These are phyloP conservation scores for Zingel zingel DNA, from an alignment of 2,113 vertebrate genomes.

Conservation along the genomic window DNA sequence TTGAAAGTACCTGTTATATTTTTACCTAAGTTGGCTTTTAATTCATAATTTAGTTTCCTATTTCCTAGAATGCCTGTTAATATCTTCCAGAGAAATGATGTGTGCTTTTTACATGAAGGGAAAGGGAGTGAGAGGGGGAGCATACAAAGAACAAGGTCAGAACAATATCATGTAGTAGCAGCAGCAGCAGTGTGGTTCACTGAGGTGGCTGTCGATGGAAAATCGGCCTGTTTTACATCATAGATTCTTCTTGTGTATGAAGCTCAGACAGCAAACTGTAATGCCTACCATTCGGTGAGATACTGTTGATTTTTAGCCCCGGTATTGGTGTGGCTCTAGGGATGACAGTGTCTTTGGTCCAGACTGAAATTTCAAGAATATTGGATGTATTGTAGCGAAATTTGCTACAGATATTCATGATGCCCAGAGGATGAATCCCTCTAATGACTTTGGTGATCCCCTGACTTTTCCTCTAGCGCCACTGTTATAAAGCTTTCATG, in stretches of 20 bases:
- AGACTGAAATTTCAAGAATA: no score
- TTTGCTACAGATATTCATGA: no score
- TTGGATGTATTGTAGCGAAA: no score
- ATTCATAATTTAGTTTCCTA: not conserved
- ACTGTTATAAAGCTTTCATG: no score
- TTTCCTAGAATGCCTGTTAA: not conserved
- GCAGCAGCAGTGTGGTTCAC: not conserved
- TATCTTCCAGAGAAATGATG: not conserved
- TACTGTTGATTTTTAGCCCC: not conserved
- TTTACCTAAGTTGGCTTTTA: not conserved
- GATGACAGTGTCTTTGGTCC: no score
- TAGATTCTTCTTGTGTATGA: not conserved
- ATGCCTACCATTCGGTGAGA: no score
- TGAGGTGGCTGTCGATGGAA: not conserved
- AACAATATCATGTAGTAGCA: not conserved
- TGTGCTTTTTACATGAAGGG: not conserved
- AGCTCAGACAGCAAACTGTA: not conserved
- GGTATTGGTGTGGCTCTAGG: no score
- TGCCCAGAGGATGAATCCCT: no score
- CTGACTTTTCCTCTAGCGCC: no score
- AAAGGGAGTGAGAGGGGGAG: not conserved
- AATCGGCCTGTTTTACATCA: not conserved
- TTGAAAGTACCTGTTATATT: not conserved
- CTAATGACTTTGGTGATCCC: no score
- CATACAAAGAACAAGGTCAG: conserved; percentile 13